These are phyloP conservation scores for Catharus fuscescens DNA, from an alignment of 2,113 vertebrate genomes.

Conservation along the genomic window DNA sequence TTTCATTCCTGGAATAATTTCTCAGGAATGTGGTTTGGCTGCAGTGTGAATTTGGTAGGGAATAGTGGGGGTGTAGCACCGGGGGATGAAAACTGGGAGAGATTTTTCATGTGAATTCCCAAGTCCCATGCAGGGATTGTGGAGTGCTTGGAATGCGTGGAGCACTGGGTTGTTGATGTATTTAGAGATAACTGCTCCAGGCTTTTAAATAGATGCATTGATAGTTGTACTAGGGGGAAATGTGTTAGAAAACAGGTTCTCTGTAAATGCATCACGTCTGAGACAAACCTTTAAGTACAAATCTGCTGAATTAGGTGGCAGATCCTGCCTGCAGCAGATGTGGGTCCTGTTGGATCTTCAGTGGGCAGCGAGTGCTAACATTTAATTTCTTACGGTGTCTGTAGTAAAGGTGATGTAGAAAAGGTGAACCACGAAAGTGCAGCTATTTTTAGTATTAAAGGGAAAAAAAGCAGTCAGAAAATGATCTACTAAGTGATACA, in stretches of 20 bases:
- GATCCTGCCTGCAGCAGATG: not conserved
- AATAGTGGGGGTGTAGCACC: not conserved
- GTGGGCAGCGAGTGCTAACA: not conserved
- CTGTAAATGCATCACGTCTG: not conserved
- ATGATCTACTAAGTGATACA: constrained; percentile 19
- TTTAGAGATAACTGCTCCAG: not conserved
- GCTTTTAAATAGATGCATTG: not conserved
- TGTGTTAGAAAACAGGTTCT: not conserved
- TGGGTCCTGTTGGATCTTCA: not conserved
- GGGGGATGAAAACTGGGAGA: not conserved
- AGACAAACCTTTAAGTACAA: not conserved
- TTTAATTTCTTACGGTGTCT: not conserved
- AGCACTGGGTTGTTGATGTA: not conserved
- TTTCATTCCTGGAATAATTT: not conserved
- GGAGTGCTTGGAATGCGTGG: not conserved
- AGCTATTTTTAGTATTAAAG: constrained; percentile 30
- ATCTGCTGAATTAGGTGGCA: not conserved
- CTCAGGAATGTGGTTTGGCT: not conserved
- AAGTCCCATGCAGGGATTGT: not conserved
- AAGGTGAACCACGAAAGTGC: constrained; percentile 55
- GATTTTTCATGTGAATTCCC: not conserved
- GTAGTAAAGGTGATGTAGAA: constrained; percentile 29
- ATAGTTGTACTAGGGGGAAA: not conserved
- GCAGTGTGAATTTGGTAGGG: not conserved
- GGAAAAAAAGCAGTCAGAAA: not conserved